A percentile compares a stretch with the other conserved stretches of the same genome.
These are phyloP conservation scores for Drosophila chauvacae DNA, from an alignment of 1,140 invertebrate species.

Conservation along the genomic window DNA sequence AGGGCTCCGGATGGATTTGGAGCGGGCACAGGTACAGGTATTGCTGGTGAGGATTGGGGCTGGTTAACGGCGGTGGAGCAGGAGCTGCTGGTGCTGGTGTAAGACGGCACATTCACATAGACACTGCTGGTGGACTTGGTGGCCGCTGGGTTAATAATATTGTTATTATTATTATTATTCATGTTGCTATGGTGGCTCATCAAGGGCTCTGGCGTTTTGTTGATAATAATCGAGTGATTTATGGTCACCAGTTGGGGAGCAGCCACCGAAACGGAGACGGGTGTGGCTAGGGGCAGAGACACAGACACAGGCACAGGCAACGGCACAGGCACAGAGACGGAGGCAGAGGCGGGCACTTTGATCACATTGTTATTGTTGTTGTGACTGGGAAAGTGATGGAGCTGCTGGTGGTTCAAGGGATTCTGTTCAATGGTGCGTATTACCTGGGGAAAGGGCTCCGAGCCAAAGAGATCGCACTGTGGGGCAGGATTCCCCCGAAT, in stretches of 20 bases:
- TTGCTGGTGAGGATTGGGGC: constrained; percentile 23
- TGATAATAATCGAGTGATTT: constrained; percentile 83
- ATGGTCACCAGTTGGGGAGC: constrained; percentile 75
- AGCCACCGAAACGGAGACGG: constrained; percentile 33
- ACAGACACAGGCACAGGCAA: constrained; percentile 21
- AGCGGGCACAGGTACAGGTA: constrained; percentile 7
- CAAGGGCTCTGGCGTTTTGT: constrained; percentile 77
- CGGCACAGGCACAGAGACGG: constrained; percentile 17
- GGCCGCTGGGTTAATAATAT: constrained; percentile 14
- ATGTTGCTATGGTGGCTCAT: constrained; percentile 29
- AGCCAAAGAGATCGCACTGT: constrained; percentile 86
- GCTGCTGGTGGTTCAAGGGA: constrained; percentile 55
- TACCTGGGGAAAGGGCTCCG: constrained; percentile 86
- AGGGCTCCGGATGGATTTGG: constrained; percentile 21
- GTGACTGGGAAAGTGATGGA: constrained; percentile 67
- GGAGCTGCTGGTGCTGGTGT: constrained; percentile 24
- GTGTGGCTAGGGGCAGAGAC: constrained; percentile 22
- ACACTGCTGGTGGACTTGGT: constrained; percentile 62
- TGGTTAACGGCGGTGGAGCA: constrained; percentile 17
- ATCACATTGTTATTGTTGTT: constrained; percentile 61
- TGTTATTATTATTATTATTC: constrained; percentile 37
- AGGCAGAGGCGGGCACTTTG: constrained; percentile 47
- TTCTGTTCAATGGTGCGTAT: constrained; percentile 69
- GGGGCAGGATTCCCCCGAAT: background rate
- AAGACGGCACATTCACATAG: constrained; percentile 73